Evolutionary conservation across 1,140 invertebrate species (phyloP).

Genomic region (Drosophila lini): DNA sequence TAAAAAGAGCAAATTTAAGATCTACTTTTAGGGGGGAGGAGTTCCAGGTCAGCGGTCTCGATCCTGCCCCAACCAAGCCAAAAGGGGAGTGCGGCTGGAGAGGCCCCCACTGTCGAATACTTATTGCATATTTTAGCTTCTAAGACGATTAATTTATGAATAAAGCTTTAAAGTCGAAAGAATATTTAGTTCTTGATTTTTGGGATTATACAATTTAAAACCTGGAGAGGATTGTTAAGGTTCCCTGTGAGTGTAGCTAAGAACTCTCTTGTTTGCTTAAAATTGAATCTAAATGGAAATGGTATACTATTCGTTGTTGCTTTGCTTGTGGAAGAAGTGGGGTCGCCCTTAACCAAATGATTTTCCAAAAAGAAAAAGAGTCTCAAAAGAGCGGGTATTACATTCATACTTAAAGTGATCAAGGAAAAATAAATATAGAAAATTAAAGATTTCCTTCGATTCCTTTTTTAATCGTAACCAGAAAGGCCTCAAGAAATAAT

Average conservation of each 20-base stretch:
- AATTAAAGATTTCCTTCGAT: too few species aligned
- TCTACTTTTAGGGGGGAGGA: conserved; percentile 37
- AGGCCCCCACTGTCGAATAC: conserved; percentile 28
- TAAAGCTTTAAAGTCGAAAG: conserved; percentile 75
- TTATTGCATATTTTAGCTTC: conserved; percentile 54
- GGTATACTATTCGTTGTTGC: too few species aligned
- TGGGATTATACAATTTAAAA: too few species aligned
- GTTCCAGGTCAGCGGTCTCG: conserved; percentile 5
- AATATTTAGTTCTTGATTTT: neutral
- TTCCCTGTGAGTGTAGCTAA: neutral
- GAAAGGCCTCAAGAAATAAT: too few species aligned
- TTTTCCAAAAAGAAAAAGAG: too few species aligned
- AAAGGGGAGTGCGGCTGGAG: conserved; percentile 32
- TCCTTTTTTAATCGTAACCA: too few species aligned
- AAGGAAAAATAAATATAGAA: too few species aligned
- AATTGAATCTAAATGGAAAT: too few species aligned
- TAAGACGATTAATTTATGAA: conserved; percentile 81
- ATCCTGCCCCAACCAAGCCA: conserved; percentile 37
- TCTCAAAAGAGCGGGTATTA: too few species aligned
- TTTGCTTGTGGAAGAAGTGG: too few species aligned
- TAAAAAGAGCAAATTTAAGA: conserved; percentile 55
- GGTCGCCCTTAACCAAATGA: too few species aligned
- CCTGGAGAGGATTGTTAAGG: neutral
- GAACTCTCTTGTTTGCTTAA: neutral
- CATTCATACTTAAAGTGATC: too few species aligned